Conservation (phyloP, 1,140 invertebrate species). For the Heterodera carotae region DNA sequence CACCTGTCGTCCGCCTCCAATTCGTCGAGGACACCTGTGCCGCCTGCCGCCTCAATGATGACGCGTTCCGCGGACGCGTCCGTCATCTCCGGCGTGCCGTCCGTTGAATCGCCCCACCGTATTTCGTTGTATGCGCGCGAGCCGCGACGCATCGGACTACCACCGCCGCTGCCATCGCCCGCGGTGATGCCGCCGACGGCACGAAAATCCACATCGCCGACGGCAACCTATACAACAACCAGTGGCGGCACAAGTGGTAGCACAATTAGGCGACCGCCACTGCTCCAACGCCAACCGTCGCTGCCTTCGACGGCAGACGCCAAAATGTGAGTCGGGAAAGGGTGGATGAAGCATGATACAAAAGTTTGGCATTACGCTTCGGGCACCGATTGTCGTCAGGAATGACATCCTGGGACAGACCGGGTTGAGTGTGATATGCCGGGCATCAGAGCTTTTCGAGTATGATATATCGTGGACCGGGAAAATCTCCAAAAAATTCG, state of each 20-base stretch:
- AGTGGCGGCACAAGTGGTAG: background rate
- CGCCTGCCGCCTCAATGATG: slow-evolving; percentile 14
- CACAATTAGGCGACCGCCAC: background rate
- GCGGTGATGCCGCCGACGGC: background rate
- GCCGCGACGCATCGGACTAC: slow-evolving; percentile 41
- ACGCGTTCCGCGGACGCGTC: slow-evolving; percentile 32
- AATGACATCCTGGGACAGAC: no score
- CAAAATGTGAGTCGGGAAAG: background rate
- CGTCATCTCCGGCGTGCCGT: slow-evolving; percentile 27
- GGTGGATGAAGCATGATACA: no score
- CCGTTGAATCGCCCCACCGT: slow-evolving; percentile 35
- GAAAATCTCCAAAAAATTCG: no score
- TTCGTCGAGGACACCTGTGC: background rate
- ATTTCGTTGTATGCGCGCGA: slow-evolving; percentile 45
- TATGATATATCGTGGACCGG: no score
- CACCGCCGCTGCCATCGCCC: background rate
- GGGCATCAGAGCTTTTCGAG: no score
- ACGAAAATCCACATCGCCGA: background rate
- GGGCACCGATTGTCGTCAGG: no score
- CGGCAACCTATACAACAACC: background rate
- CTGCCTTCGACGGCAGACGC: background rate
- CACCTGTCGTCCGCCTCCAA: background rate
- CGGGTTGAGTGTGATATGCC: no score
- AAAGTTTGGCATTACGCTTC: no score
- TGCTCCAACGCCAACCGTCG: background rate